These are phyloP conservation scores for Bubo blakistoni DNA, from an alignment of 2,113 vertebrate genomes.

Conservation along the genomic window DNA sequence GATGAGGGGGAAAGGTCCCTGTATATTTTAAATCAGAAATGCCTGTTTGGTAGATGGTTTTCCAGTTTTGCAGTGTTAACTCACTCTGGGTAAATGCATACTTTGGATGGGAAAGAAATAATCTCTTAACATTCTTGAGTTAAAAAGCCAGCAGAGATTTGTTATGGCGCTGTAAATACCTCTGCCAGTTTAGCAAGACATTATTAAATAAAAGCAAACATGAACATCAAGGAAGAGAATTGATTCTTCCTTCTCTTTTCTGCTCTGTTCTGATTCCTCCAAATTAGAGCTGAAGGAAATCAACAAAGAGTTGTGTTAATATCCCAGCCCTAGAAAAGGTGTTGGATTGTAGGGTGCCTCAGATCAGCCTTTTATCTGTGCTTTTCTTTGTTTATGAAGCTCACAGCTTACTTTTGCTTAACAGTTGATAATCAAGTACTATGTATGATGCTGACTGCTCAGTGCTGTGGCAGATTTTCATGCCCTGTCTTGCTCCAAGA, in stretches of 20 bases:
- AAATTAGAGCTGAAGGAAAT: background rate
- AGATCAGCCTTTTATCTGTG: background rate
- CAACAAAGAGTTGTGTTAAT: background rate
- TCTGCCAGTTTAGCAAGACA: background rate
- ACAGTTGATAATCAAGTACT: background rate
- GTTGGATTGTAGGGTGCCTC: background rate
- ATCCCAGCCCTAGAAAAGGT: background rate
- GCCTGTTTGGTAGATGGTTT: background rate
- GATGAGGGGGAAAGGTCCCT: background rate
- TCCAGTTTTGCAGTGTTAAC: background rate
- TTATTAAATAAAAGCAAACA: conserved; percentile 38
- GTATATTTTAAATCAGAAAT: background rate
- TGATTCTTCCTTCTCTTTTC: background rate
- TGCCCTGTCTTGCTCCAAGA: background rate
- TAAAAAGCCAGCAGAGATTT: conserved; percentile 7
- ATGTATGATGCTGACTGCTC: background rate
- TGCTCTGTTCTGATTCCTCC: background rate
- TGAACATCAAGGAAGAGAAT: conserved; percentile 13
- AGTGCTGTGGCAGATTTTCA: background rate
- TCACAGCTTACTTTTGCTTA: background rate
- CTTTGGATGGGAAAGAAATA: background rate
- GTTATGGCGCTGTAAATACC: conserved; percentile 6
- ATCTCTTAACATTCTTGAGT: background rate
- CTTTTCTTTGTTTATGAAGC: background rate
- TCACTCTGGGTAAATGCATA: background rate